Conservation (phyloP, 2,113 vertebrate genomes). For the Telmatochromis sp. region DNA sequence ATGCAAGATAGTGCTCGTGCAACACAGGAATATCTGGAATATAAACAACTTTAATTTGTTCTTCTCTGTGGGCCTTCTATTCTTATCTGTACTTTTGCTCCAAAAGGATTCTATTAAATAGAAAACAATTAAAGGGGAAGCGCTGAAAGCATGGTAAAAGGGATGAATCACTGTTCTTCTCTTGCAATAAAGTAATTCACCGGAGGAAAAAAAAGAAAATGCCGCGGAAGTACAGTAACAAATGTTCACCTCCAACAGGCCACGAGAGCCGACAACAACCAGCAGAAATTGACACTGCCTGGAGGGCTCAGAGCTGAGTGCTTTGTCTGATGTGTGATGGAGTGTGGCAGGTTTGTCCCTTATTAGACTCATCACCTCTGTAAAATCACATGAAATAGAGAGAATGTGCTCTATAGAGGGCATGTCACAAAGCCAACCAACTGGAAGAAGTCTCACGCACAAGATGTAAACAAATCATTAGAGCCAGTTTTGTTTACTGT, state of each 20-base stretch:
- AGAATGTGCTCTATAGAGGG: background rate
- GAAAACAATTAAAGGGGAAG: background rate
- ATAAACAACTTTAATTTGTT: background rate
- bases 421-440: background rate
- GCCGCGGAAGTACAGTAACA: background rate
- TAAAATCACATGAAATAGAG: constrained; percentile 30
- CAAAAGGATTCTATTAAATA: background rate
- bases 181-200: background rate
- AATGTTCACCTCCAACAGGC: background rate
- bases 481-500: background rate
- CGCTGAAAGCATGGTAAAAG: background rate
- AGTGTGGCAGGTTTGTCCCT: constrained; percentile 23
- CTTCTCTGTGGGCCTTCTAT: background rate
- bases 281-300: constrained; percentile 1
- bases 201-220: background rate
- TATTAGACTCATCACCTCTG: constrained; percentile 29
- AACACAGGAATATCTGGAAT: background rate
- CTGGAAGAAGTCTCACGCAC: background rate
- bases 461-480: constrained; percentile 28
- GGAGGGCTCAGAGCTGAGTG: background rate
- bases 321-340: constrained; percentile 27
- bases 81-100: background rate
- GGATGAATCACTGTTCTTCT: background rate
- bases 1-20: background rate
- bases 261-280: background rate